Evolutionary conservation across 2,797 vertebrate species (phyloP), one percentile per base, ranked within the genome.

Genomic region (Pseudomugil gertrudae): DNA sequence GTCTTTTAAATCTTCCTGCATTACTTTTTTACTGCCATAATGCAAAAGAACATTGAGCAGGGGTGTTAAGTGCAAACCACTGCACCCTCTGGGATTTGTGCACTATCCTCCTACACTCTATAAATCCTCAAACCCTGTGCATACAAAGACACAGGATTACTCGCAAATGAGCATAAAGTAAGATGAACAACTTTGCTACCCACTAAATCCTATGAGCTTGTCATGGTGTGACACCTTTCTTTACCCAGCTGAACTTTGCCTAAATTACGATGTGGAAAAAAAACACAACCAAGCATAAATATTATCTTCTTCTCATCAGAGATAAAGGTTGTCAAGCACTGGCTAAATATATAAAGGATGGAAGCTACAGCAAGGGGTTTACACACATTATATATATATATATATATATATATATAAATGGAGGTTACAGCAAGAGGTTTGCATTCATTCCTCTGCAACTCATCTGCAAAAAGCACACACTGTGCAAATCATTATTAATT

Each of bases 381-480:
- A 78, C 81, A 90, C 8, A 9, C 32, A 32, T 32, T 32, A 78
- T 63, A 86, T 61, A 60, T 70, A 60, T n/a, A n/a, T n/a, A n/a
- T n/a, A n/a, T n/a, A n/a, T n/a, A n/a, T n/a, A n/a, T n/a, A n/a
- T n/a, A n/a, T n/a, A 56, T 71, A 60, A 54, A 76, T 60, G 51
- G 61, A 62, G 36, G 52, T 29, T 82, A 57, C 36, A 74, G 83
- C 47, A 53, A 14, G 23, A 30, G 48, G 81, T 84, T 84, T 83
- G 76, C 82, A 90, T 80, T 74, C 84, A 90, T 92, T 92, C 86
- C 75, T 81, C 9, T 75, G 56, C 69, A 83, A 60, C 68, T 83
- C 84, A 81, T 60, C 76, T 67, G 69, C 62, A 59, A 38, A 85
- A n/a, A 72, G 83, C 56, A 81, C 76, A 86, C 87, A 80, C 50